Conservation (phyloP, 1,140 invertebrate species). For the Aporrectodea caliginosa region DNA sequence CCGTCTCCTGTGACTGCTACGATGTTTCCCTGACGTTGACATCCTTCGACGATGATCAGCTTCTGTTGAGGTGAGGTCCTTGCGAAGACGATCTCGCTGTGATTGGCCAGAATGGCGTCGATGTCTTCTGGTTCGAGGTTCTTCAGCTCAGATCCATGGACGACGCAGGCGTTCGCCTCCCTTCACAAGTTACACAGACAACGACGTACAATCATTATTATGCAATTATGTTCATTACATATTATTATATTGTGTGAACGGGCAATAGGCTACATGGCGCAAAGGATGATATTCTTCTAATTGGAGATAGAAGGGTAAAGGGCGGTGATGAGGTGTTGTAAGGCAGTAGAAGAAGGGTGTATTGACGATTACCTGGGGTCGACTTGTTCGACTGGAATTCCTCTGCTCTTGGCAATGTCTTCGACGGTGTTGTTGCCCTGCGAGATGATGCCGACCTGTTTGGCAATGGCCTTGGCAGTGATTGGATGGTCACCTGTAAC, state of each 20-base stretch:
- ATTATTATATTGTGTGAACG: background rate
- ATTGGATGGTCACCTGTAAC: slow-evolving; percentile 86
- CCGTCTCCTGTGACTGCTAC: slow-evolving; percentile 92
- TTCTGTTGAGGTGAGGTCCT: slow-evolving; percentile 99
- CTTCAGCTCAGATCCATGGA: slow-evolving; percentile 88
- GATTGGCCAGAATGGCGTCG: slow-evolving; percentile 88
- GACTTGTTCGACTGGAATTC: slow-evolving; percentile 75
- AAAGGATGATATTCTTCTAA: background rate
- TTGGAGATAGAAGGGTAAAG: too few relatives aligned
- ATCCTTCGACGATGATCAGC: slow-evolving; percentile 94
- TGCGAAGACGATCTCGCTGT: slow-evolving; percentile 98
- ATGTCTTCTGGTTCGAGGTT: slow-evolving; percentile 84
- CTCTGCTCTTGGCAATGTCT: slow-evolving; percentile 85
- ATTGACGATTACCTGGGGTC: slow-evolving; percentile 20
- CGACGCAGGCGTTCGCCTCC: slow-evolving; percentile 89
- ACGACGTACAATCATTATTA: background rate
- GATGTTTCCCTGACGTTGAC: slow-evolving; percentile 91
- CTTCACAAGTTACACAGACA: slow-evolving; percentile 43
- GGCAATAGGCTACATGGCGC: background rate
- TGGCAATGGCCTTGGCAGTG: slow-evolving; percentile 97
- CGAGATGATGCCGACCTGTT: slow-evolving; percentile 95
- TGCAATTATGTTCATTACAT: background rate
- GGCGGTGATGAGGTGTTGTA: too few relatives aligned
- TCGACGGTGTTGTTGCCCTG: slow-evolving; percentile 89
- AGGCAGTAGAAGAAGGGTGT: too few relatives aligned